Evolutionary conservation across 1,140 invertebrate genomes (phyloP).

Genomic region (Teleopsis dalmanni): DNA sequence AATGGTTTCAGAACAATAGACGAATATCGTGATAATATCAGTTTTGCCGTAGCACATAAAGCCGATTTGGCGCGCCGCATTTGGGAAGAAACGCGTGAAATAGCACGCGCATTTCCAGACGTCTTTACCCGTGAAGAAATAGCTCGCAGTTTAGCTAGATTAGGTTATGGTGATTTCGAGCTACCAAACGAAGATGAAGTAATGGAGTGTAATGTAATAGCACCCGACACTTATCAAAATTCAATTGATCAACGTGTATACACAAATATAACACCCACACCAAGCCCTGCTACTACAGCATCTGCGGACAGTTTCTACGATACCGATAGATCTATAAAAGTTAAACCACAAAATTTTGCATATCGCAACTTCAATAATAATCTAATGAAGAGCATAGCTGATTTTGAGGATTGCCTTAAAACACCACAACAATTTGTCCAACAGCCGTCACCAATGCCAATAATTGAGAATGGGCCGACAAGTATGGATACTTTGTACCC

Average conservation of each 20-base stretch:
- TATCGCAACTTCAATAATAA: conserved; percentile 38
- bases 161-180: conserved; percentile 39
- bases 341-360: conserved; percentile 1
- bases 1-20: not conserved
- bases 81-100: conserved; percentile 39
- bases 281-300: not conserved
- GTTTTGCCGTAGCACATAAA: conserved; percentile 29
- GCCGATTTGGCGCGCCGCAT: conserved; percentile 37
- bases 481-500: not conserved
- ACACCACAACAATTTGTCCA: not conserved
- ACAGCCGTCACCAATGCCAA: not conserved
- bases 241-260: not conserved
- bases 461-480: not conserved
- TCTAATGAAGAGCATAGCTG: conserved; percentile 36
- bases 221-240: not conserved
- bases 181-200: conserved; percentile 32
- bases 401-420: conserved; percentile 36
- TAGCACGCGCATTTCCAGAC: conserved; percentile 37
- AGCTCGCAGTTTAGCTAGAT: conserved; percentile 29
- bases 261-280: conserved; percentile 5
- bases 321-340: not conserved
- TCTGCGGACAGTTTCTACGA: not conserved
- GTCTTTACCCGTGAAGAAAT: conserved; percentile 40
- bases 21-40: not conserved
- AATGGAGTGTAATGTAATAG: conserved; percentile 13